A percentile compares a stretch with the other conserved stretches of the same genome.
phyloP scores from a whole-genome alignment of 2,113 vertebrate species.

The Rhinopomastus cyanomelas region DNA sequence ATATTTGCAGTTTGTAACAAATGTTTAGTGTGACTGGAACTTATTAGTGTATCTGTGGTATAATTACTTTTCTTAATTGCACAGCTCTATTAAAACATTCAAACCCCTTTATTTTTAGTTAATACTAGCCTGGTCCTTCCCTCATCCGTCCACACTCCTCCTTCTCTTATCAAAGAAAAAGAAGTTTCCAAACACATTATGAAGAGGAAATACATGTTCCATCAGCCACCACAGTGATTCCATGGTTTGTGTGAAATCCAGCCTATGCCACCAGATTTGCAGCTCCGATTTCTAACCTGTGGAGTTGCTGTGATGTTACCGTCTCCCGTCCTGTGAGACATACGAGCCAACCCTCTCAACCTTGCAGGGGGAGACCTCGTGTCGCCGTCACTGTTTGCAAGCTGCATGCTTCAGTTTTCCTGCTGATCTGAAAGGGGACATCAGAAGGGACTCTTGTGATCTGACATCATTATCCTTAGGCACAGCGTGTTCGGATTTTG shows the following conservation, averaged over 20 bases:
- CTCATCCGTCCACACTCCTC: background rate
- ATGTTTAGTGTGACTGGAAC: background rate
- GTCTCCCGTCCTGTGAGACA: background rate
- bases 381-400: background rate
- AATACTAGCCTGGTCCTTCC: background rate
- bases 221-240: background rate
- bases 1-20: background rate
- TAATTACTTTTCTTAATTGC: background rate
- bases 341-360: background rate
- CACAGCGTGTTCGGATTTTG: background rate
- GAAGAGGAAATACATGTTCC: background rate
- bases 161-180: background rate
- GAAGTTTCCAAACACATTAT: background rate
- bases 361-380: background rate
- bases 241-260: background rate
- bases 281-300: background rate
- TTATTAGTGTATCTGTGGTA: background rate
- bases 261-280: background rate
- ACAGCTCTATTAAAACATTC: background rate
- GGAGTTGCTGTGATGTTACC: background rate
- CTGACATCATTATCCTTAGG: background rate
- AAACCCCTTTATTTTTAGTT: background rate
- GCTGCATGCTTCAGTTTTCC: background rate
- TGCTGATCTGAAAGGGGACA: background rate
- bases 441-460: background rate